Percentiles rank a stretch among this genome's conserved stretches.
These are phyloP conservation scores for Phainopepla nitens DNA, from an alignment of 2,113 vertebrate species.

Conservation along the genomic window DNA sequence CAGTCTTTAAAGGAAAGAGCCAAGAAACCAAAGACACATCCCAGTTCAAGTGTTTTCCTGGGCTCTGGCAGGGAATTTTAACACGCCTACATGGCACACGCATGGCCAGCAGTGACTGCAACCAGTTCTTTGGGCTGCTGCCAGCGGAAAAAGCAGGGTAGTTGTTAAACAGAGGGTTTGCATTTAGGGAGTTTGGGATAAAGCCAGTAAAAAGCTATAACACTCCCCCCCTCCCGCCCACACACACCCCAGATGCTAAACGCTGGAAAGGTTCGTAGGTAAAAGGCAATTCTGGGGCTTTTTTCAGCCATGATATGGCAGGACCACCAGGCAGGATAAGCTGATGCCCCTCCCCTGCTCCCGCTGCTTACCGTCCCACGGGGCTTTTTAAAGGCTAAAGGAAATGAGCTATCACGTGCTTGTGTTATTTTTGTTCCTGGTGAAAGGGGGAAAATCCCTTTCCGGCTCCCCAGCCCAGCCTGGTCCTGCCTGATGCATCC, in stretches of 20 bases:
- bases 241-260: neutral
- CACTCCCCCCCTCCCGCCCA: no score
- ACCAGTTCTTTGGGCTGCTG: neutral
- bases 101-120: neutral
- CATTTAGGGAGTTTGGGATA: neutral
- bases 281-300: neutral
- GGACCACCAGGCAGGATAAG: neutral
- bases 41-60: neutral
- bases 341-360: neutral
- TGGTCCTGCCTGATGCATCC: neutral
- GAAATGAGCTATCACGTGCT: neutral
- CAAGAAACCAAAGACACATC: neutral
- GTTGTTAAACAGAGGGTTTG: neutral
- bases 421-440: neutral
- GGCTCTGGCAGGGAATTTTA: neutral
- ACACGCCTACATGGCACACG: neutral
- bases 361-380: neutral
- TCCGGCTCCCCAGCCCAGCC: neutral
- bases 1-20: neutral
- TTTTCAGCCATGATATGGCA: neutral
- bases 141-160: neutral
- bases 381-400: slow-evolving; percentile 4
- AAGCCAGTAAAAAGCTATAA: neutral
- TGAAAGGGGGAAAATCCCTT: neutral
- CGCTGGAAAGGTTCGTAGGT: neutral